Base-by-base conservation (phyloP, 2,888 invertebrate species). In the Keiferia lycopersicella region DNA sequence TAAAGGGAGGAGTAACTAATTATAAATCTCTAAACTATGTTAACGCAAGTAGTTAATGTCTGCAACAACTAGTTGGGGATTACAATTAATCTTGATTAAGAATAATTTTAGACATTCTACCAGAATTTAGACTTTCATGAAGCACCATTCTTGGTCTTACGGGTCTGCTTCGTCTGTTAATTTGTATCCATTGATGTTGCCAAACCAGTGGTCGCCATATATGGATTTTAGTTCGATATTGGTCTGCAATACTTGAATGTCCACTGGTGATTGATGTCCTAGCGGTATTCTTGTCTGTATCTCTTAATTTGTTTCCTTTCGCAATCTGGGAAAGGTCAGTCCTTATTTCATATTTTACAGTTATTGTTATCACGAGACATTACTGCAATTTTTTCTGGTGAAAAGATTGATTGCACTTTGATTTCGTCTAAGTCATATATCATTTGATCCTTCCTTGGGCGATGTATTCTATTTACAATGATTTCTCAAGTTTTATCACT, bases 191-290 rank as follows among this genome's bases (percentile, higher is more conserved):
- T 60, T 60, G 26, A 60, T 26, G 45, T 60, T 60, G 20, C 45
- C 60, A 60, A 60, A 60, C 39, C 16, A 2, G 26, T 8, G 10
- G 12, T 10, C 14, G 6, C 62, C 39, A 14, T 30, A 53, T 62
- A 62, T 34, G 62, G 62, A 53, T 39, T 62, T 62, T 62, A 61
- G 61, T 53, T 62, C 62, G 39, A 51, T 62, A 45, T 45, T 45
- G 16, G n/a, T 53, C n/a, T 41, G 53, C 62, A 62, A 20, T 53
- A 53, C 45, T 30, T 34, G 38, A 45, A 53, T 62, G 62, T 62
- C 62, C 51, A 61, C 62, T 20, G 51, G 18, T 62, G 62, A 62
- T 62, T 62, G 62, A 62, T 62, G 62, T 53, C 22, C 53, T 62
- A 62, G 62, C 62, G 62, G 62, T 62, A 53, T 41, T 62, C 20